phyloP scores from a whole-genome alignment of 2,113 vertebrate species.

The Neomonachus schauinslandi region DNA sequence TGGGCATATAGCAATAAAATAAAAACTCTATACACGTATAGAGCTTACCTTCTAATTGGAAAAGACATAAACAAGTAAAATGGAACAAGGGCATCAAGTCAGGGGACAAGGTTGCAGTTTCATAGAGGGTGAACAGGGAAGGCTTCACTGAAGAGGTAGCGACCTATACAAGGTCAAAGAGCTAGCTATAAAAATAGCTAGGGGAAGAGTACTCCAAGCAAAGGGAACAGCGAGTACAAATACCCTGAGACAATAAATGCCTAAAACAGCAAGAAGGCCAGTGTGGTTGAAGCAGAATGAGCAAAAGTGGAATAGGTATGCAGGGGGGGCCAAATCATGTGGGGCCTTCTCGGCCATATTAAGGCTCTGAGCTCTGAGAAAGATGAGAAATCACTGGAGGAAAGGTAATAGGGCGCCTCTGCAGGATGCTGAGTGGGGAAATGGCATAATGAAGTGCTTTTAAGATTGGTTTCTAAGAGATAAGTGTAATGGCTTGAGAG shows the following conservation, averaged over 20 bases:
- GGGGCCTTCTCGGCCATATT: conserved; percentile 51
- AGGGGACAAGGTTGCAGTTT: background rate
- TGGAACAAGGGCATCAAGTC: background rate
- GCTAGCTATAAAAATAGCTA: conserved; percentile 49
- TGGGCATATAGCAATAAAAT: background rate
- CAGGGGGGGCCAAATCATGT: background rate
- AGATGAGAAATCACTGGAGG: conserved; percentile 34
- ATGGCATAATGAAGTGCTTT: conserved; percentile 3
- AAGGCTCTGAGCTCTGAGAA: conserved; percentile 16
- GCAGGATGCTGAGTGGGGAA: conserved; percentile 25
- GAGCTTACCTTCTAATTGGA: conserved; percentile 2
- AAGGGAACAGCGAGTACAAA: conserved; percentile 23
- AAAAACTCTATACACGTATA: background rate
- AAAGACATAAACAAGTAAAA: conserved; percentile 24
- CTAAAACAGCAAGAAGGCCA: conserved; percentile 53
- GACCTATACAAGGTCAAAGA: conserved; percentile 52
- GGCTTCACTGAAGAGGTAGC: background rate
- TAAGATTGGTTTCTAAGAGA: conserved; percentile 4
- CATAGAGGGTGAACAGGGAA: conserved; percentile 14
- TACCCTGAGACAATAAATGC: conserved; percentile 6
- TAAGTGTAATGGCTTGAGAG: background rate
- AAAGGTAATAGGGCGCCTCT: conserved; percentile 39
- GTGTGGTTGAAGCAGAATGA: background rate
- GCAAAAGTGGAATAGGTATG: background rate
- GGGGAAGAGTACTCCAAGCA: conserved; percentile 42